phyloP scores from a whole-genome alignment of 2,113 vertebrate genomes.

The Ascaphus truei region DNA sequence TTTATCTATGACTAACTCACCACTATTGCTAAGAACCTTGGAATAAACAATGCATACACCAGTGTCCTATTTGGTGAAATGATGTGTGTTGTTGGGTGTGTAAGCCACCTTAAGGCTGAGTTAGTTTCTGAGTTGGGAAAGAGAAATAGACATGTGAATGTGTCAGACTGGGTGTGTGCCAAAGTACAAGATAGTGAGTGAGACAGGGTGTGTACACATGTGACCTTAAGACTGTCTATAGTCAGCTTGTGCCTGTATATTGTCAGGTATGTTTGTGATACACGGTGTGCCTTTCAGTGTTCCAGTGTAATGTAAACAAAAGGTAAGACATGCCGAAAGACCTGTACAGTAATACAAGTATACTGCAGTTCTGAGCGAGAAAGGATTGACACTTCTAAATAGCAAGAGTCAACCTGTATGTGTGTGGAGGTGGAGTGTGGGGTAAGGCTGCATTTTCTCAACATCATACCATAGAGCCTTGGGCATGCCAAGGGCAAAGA shows the following conservation, averaged over 20 bases:
- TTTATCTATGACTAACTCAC: not conserved
- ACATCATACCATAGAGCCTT: not conserved
- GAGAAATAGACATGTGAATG: conserved; percentile 22
- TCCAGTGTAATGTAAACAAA: not conserved
- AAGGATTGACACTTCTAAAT: conserved; percentile 28
- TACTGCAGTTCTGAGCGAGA: not conserved
- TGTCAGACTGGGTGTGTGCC: conserved; percentile 42
- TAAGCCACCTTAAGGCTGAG: not conserved
- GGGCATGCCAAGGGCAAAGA: not conserved
- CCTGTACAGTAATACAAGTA: no score
- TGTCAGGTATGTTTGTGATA: not conserved
- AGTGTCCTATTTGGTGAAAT: not conserved
- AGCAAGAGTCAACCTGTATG: not conserved
- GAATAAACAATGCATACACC: no score
- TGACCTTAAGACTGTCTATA: conserved; percentile 1
- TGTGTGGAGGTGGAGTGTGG: no score
- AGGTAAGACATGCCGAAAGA: conserved; percentile 18
- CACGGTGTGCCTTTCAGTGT: not conserved
- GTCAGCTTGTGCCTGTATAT: not conserved
- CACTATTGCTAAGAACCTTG: not conserved
- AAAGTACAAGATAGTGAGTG: conserved; percentile 35
- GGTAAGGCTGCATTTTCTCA: not conserved
- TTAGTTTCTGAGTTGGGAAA: not conserved
- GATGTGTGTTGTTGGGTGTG: not conserved
- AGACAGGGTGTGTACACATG: conserved; percentile 28